phyloP scores from a whole-genome alignment of 2,113 vertebrate species.

The Microtus pennsylvanicus region DNA sequence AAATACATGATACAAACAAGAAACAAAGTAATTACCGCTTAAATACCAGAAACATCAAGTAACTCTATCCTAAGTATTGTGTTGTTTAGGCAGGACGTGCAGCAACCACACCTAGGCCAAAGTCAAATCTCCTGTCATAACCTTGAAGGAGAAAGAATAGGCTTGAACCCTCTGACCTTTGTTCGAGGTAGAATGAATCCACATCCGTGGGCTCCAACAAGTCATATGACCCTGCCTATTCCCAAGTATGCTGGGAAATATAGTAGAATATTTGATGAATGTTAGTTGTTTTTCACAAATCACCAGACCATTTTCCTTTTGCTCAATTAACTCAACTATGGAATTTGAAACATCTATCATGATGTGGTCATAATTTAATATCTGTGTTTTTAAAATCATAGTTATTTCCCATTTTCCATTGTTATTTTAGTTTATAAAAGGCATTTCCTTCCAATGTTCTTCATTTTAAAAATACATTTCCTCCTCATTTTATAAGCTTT shows the following conservation, averaged over 20 bases:
- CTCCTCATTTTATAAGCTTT: neutral
- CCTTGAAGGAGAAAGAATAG: too few species aligned
- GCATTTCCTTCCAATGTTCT: neutral
- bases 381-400: neutral
- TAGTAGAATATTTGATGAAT: neutral
- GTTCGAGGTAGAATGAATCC: too few species aligned
- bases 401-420: neutral
- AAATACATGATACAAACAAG: too few species aligned
- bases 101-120: too few species aligned
- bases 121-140: too few species aligned
- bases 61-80: too few species aligned
- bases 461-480: neutral
- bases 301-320: neutral
- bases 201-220: too few species aligned
- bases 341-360: neutral
- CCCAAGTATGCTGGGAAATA: neutral
- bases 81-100: too few species aligned
- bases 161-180: too few species aligned
- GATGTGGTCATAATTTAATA: neutral
- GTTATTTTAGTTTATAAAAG: constrained; percentile 1
- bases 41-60: too few species aligned
- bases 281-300: neutral
- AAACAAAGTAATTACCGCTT: too few species aligned
- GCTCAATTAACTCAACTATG: neutral
- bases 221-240: neutral